Evolutionary conservation across 2,888 invertebrate genomes (phyloP), one percentile per base, ranked within the genome.

Genomic region (Scaptomyza parva): DNA sequence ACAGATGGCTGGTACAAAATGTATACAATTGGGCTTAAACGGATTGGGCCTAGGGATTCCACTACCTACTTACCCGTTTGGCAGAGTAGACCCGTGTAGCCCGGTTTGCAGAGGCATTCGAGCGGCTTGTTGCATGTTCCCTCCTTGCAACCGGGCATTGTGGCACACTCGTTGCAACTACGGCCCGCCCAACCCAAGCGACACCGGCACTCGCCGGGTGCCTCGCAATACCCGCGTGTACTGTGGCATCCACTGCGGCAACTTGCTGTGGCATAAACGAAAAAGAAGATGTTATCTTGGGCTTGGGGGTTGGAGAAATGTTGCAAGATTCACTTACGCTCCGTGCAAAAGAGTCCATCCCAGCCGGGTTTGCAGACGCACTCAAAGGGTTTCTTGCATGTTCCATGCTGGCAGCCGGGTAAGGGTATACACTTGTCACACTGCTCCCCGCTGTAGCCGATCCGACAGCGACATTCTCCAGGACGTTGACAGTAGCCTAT

Each of bases 101-200:
- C 98, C 3, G 96, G 95, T 54, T 95, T 92, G 90, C 98, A 98
- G 89, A 95, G 95, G 92, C 98, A 98, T 91, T 98, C 97, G 35
- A 97, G 93, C 3, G 98, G 97, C 89, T 96, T 96, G 76, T 95
- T 95, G 91, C 98, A 98, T 88, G 95, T 96, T 9, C 98, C 98
- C 88, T 97, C 96, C 85, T 95, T 95, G 91, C 98, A 98, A 75
- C 97, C 97, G 0, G 98, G 98, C 85, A 98, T 92, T 2, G 96
- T 95, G 89, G 97, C 95, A 91, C 98, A 98, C 71, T 96, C 94
- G 79, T 95, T 94, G 91, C 98, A 98, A 11, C 94, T 95, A 41
- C 94, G 94, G 0, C 98, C 98, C 7, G 96, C 93, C 97, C 97
- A 98, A 55, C 98, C 98, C n/a, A 97, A 92, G 44, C 96, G 94